These are phyloP conservation scores for Antennarius maculatus DNA, from an alignment of 2,797 vertebrate genomes.

Conservation along the genomic window DNA sequence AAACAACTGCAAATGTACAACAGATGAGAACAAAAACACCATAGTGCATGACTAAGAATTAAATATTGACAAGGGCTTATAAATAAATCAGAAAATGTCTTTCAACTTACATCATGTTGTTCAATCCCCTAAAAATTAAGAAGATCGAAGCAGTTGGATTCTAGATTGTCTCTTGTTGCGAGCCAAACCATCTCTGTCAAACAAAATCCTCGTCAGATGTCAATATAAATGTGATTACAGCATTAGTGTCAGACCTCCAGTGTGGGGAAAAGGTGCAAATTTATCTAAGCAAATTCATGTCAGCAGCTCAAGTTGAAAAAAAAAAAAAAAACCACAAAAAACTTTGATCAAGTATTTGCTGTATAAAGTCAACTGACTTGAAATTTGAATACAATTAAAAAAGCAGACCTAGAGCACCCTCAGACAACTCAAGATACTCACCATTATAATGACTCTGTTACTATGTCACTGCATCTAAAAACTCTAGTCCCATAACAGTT, in stretches of 20 bases:
- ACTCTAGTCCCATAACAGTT: no score
- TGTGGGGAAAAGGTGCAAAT: neutral
- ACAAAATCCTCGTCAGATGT: conserved; percentile 17
- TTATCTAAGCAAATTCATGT: neutral
- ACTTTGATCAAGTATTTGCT: no score
- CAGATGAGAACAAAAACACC: neutral
- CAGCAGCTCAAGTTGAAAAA: neutral
- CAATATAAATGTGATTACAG: conserved; percentile 2
- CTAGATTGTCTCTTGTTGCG: conserved; percentile 1
- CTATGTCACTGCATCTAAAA: no score
- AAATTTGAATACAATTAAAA: conserved; percentile 11
- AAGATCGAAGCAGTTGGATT: conserved; percentile 27
- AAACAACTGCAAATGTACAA: neutral
- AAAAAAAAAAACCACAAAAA: no score
- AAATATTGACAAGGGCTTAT: conserved; percentile 39
- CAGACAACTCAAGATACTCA: no score
- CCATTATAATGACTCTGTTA: no score
- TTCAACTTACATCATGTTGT: conserved; percentile 40
- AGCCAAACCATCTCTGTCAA: conserved; percentile 4
- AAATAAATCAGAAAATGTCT: conserved; percentile 47
- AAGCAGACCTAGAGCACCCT: neutral
- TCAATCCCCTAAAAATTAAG: conserved; percentile 7
- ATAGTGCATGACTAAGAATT: conserved; percentile 11
- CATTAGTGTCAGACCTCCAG: neutral
- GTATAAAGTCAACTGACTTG: neutral